Base-by-base conservation (phyloP, 2,797 vertebrate species). In the Echiichthys vipera region DNA sequence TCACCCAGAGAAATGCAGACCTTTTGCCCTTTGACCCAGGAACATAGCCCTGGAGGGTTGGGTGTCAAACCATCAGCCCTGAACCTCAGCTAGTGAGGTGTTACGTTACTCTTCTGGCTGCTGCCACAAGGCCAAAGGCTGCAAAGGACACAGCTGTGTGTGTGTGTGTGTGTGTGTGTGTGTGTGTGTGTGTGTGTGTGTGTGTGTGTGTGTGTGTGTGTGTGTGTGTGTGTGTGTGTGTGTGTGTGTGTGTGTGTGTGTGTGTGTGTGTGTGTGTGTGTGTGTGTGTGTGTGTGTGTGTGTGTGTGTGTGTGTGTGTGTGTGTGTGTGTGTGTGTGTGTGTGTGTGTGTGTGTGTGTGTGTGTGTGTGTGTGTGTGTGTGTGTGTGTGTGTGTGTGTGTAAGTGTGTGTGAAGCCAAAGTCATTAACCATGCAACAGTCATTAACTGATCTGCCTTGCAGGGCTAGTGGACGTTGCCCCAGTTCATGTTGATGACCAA, bases 1-100 rank as follows among this genome's bases (percentile, higher is more conserved):
- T 89, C 93, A 78, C 62, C 61, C 40, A 32, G 81, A 58, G 85
- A 91, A 93, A 93, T 92, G 88, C 77, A 62, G 87, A 86, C 87
- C 88, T 89, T 92, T 88, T 84, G 81, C 81, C 84, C 89, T 87
- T 83, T 91, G 89, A 91, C 90, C 91, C 74, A 5, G 57, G 78
- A 90, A 91, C 90, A 91, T 85, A 65, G 89, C 89, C 85, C 84
- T 78, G 69, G 87, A 85, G 91, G 88, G 74, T 87, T 83, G 68
- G 72, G 89, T 92, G 92, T 93, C 87, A 87, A 91, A 84, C 78
- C 66, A 49, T 87, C 9, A 66, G 67, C 84, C 85, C 88, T 88
- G 90, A 92, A 89, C 91, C 89, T 86, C 83, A 77, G 79, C 65
- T 76, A 71, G 72, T 43, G 67, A 78, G 78, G 90, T 89, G 86